Evolutionary conservation across 1,140 invertebrate species (phyloP), one percentile per base, ranked within the genome.

Genomic region (Neodiprion virginianus): DNA sequence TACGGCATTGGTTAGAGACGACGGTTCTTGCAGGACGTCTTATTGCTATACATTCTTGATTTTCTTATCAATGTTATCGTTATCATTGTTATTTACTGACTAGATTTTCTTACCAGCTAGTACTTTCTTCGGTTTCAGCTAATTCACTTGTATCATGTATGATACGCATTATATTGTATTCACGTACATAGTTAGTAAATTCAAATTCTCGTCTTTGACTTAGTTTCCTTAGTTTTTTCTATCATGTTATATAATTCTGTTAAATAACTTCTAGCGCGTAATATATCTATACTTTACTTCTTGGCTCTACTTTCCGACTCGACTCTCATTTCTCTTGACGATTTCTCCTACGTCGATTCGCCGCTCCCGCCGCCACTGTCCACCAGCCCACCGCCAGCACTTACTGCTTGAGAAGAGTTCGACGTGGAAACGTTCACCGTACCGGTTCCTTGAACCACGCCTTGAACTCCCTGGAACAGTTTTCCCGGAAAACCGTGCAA

Each of bases 401-500:
- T 80, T 23, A 84, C 80, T 67, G 78, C 70, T 76, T 86, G 82
- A 7, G 81, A 70, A 12, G 53, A 61, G 8, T 12, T 17, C n/a
- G 53, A 61, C 11, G 11, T 61, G 28, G 28, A 40, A 40, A 40
- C 28, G 61, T 84, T 82, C 28, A 40, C 70, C n/a, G 53, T 61
- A 4, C 11, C 11, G 11, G 81, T 67, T 1, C 85, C 82, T 75
- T 85, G 86, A 61, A 61, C 53, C 77, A 88, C 81, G 70, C 88
- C 87, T 69, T 83, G 85, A 47, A 88, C 86, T n/a, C 87, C 87
- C 78, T 88, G 87, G 72, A 88, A 88, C 72, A 88, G 78, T 79
- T 88, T 88, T 48, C 87, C 87, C 0, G 87, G 85, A 70, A 88
- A 88, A 49, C 87, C 87, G 73, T 87, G 86, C 14, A 88, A 76